Percentiles rank a stretch among this genome's conserved stretches.
These are phyloP conservation scores for Natator depressus DNA, from an alignment of 2,113 vertebrate species.

Conservation along the genomic window DNA sequence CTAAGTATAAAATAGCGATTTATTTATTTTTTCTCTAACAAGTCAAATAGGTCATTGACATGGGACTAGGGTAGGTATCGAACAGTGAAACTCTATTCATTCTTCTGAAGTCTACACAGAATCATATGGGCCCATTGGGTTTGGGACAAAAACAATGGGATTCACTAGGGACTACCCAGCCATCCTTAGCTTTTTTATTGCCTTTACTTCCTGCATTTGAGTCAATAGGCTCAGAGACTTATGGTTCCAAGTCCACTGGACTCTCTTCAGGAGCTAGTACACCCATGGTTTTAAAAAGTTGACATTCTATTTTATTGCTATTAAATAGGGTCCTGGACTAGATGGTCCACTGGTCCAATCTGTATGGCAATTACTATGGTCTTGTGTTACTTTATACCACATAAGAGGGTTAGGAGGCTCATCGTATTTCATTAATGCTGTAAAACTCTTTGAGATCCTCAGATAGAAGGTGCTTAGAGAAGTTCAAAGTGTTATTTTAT, in stretches of 20 bases:
- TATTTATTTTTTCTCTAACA: neutral
- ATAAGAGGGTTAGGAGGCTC: neutral
- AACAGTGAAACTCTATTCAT: neutral
- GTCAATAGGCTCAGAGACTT: conserved; percentile 7
- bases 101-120: conserved; percentile 5
- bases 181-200: neutral
- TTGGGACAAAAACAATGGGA: neutral
- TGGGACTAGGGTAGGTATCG: neutral
- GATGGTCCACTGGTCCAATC: neutral
- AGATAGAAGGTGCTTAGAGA: neutral
- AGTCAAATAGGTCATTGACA: neutral
- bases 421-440: neutral
- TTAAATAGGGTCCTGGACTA: conserved; percentile 30
- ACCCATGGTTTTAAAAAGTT: neutral
- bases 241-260: conserved; percentile 3
- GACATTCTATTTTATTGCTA: neutral
- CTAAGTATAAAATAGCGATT: neutral
- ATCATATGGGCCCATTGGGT: neutral
- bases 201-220: neutral
- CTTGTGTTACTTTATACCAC: conserved; percentile 28
- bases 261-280: conserved; percentile 14
- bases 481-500: neutral
- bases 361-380: neutral
- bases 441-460: neutral
- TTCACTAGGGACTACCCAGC: neutral